Evolutionary conservation across 2,797 vertebrate genomes (phyloP).

Genomic region (Propithecus perrieri): DNA sequence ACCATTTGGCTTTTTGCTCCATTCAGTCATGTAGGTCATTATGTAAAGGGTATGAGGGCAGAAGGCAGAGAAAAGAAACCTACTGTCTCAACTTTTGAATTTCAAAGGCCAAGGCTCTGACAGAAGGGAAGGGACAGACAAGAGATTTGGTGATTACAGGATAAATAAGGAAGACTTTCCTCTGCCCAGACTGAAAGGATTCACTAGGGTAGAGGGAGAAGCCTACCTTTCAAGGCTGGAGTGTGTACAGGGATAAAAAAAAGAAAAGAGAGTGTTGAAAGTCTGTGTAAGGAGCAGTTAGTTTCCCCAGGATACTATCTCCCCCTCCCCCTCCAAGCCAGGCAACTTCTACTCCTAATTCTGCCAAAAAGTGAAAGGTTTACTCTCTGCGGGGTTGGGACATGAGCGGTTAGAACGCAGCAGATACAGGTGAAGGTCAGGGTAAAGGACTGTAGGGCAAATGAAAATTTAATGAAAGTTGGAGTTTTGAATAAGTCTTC

Average conservation of each 20-base stretch:
- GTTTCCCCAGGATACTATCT: background rate
- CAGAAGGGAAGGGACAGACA: background rate
- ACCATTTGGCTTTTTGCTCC: background rate
- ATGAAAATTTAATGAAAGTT: background rate
- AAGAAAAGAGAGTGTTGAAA: background rate
- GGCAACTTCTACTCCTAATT: background rate
- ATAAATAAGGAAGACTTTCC: background rate
- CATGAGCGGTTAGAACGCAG: background rate
- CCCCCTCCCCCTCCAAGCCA: background rate
- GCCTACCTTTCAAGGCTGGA: background rate
- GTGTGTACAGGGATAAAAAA: background rate
- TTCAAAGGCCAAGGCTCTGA: background rate
- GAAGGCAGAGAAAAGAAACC: background rate
- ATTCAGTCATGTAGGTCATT: background rate
- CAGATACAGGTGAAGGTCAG: background rate
- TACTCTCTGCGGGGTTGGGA: background rate
- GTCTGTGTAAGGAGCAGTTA: background rate
- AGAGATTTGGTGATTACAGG: background rate
- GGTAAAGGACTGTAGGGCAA: background rate
- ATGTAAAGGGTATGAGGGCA: background rate
- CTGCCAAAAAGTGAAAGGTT: background rate
- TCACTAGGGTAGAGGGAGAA: background rate
- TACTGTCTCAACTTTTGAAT: background rate
- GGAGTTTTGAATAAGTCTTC: background rate
- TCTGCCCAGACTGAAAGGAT: background rate